Conservation (phyloP, 1,140 invertebrate genomes). For the Hyphantria cunea region DNA sequence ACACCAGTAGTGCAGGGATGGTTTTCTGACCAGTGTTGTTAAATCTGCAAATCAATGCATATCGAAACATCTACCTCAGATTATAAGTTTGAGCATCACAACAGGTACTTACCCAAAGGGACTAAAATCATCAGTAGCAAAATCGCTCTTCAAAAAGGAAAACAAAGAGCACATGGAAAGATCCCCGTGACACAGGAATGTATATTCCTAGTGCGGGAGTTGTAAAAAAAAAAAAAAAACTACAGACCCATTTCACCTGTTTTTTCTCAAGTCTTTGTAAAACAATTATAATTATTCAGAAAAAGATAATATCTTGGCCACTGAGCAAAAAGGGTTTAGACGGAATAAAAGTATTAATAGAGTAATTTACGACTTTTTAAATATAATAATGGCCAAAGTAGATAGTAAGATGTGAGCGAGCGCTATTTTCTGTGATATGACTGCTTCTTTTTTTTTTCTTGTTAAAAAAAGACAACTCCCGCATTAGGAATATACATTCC, state of each 20-base stretch:
- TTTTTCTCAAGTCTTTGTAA: conserved; percentile 1
- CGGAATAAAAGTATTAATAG: too few relatives aligned
- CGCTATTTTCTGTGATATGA: too few relatives aligned
- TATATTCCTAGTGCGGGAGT: too few relatives aligned
- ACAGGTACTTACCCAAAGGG: background rate
- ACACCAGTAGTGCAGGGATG: background rate
- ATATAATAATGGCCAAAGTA: too few relatives aligned
- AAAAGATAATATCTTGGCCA: background rate
- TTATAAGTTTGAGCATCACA: background rate
- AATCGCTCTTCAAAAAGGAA: background rate
- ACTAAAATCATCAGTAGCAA: background rate
- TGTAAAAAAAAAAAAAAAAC: too few relatives aligned
- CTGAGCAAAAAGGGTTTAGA: background rate
- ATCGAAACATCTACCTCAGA: background rate
- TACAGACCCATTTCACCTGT: conserved; percentile 3
- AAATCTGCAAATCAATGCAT: background rate
- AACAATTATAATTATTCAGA: background rate
- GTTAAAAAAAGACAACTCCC: too few relatives aligned
- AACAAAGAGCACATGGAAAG: background rate
- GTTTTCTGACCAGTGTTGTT: background rate
- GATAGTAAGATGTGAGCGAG: too few relatives aligned
- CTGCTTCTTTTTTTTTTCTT: too few relatives aligned
- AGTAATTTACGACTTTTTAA: too few relatives aligned
- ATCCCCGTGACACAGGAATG: too few relatives aligned
- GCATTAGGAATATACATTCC: too few relatives aligned